These are phyloP conservation scores for Eidolon helvum DNA, from an alignment of 2,113 vertebrate species.

Conservation along the genomic window DNA sequence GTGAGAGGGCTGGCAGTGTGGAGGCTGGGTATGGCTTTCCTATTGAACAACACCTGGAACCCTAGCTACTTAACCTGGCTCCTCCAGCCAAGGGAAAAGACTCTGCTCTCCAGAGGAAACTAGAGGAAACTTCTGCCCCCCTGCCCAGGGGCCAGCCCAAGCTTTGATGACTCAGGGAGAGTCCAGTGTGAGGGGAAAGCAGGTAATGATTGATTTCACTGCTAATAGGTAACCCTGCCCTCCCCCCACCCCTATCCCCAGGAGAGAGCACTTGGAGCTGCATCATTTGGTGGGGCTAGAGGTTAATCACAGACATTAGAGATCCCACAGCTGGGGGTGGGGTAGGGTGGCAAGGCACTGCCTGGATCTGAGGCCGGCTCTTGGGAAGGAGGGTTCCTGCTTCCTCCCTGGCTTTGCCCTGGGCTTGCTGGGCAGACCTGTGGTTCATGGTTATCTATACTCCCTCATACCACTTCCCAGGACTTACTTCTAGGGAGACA, in stretches of 20 bases:
- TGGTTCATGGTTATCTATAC: too few relatives aligned
- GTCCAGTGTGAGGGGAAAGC: not conserved
- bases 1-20: not conserved
- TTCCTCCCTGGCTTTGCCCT: not conserved
- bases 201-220: constrained; percentile 20
- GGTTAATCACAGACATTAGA: not conserved
- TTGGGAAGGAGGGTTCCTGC: not conserved
- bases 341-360: not conserved
- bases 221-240: not conserved
- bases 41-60: not conserved
- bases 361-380: not conserved
- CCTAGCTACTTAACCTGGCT: not conserved
- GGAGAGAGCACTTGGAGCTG: not conserved
- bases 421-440: not conserved
- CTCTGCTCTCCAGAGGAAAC: not conserved
- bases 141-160: not conserved
- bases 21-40: not conserved
- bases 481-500: not conserved
- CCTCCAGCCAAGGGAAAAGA: not conserved
- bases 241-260: too few relatives aligned
- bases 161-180: constrained; percentile 25
- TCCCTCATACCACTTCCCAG: not conserved
- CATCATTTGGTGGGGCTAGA: not conserved
- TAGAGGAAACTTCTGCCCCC: not conserved
- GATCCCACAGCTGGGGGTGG: not conserved